Evolutionary conservation across 1,140 invertebrate genomes (phyloP), one percentile per base, ranked within the genome.

Genomic region (Paraescarpia echinospica): DNA sequence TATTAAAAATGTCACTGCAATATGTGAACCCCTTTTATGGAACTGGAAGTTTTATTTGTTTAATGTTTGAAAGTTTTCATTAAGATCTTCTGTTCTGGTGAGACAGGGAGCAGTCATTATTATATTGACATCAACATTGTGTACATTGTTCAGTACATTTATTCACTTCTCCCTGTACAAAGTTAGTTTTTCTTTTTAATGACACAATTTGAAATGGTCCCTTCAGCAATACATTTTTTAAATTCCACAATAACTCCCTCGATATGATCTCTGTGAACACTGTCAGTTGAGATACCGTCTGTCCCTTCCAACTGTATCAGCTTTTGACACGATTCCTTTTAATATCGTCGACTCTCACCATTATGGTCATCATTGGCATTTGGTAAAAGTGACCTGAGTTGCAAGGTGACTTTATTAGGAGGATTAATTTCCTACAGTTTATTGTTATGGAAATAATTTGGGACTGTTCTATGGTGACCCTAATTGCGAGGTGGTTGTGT

Each of bases 191-290:
- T n/a, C 41, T 6, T 41, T 4, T 41, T 77, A 31, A 22, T 77
- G 27, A 77, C 4, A 27, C 2, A 77, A 0, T 77, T 77, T 77
- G 59, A 77, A 77, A 77, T 5, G 59, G 27, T 77, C 59, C 59
- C 14, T 77, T 18, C 59, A 77, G 59, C 59, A 27, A 77, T 12
- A 22, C 22, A 77, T 18, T 18, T 77, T n/a, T 18, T n/a, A 90
- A 34, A 22, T 90, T 90, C 35, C n/a, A 5, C 18, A 90, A 33
- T 90, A n/a, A 34, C 35, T 31, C n/a, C n/a, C 34, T 41, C 5
- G 22, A 90, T 34, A 34, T 41, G 35, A 90, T 90, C 34, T 90
- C 14, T 90, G 89, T 51, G 89, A 90, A 89, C 89, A 89, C 4
- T 33, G 89, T 8, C 89, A 89, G 4, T 33, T 89, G 14, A 5